These are phyloP conservation scores for Phrynocephalus guinanensis DNA, from an alignment of 2,797 vertebrate genomes.

Conservation along the genomic window DNA sequence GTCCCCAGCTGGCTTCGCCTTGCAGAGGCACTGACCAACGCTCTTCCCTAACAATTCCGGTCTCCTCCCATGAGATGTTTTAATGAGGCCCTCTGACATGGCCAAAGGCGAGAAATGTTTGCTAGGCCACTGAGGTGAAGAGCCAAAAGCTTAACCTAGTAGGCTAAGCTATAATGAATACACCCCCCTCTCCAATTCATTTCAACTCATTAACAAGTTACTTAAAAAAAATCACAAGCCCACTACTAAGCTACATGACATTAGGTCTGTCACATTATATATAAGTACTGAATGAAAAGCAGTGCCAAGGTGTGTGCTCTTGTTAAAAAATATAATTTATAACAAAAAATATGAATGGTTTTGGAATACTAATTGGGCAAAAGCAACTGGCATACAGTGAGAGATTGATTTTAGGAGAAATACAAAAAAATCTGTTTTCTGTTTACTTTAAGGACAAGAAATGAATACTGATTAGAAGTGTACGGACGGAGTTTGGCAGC, in stretches of 20 bases:
- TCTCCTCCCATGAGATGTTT: slow-evolving; percentile 88
- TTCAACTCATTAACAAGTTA: slow-evolving; percentile 88
- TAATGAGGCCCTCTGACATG: slow-evolving; percentile 97
- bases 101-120: slow-evolving; percentile 90
- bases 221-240: slow-evolving; percentile 59
- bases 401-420: slow-evolving; percentile 82
- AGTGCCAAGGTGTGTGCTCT: slow-evolving; percentile 70
- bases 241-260: slow-evolving; percentile 67
- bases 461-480: slow-evolving; percentile 79
- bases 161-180: slow-evolving; percentile 91
- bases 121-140: slow-evolving; percentile 91
- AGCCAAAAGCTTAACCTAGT: slow-evolving; percentile 86
- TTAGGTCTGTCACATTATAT: slow-evolving; percentile 76
- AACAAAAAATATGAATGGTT: slow-evolving; percentile 78
- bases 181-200: slow-evolving; percentile 79
- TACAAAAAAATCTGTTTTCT: slow-evolving; percentile 81
- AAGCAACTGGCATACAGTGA: slow-evolving; percentile 77
- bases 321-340: slow-evolving; percentile 72
- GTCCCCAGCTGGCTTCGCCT: slow-evolving; percentile 78
- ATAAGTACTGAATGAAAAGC: slow-evolving; percentile 78
- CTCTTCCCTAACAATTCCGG: slow-evolving; percentile 93
- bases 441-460: slow-evolving; percentile 81
- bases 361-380: slow-evolving; percentile 81
- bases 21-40: slow-evolving; percentile 85
- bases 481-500: slow-evolving; percentile 63